Evolutionary conservation across 2,888 invertebrate genomes (phyloP), one percentile per base, ranked within the genome.

Genomic region (Drosophila differens): DNA sequence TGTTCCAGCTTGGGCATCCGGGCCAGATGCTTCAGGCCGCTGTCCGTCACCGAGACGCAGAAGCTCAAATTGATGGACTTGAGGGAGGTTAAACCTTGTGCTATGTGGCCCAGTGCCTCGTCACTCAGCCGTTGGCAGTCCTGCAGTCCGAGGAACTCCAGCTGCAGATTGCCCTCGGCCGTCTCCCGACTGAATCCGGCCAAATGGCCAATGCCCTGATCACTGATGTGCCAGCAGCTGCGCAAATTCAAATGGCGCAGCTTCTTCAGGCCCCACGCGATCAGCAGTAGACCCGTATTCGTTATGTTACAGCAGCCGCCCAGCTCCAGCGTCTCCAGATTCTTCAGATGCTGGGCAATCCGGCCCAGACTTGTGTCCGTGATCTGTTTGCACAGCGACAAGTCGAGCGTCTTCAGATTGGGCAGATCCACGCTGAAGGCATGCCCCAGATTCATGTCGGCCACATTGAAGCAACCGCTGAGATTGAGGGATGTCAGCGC

Each of bases 111-210:
- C 78, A 99, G 94, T 12, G 98, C 97, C 91, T 98, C 98, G 94
- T 99, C 99, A 74, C 97, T 97, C 74, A 99, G 94, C 91, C 98
- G 96, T 94, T 98, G 98, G 94, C 98, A 99, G 94, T 99, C 99
- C 94, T 99, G 98, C 76, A 98, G 94, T 30, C 97, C 97, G 62
- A 99, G 94, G 92, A 97, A 95, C 93, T 98, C 97, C 82, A 99
- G 94, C 44, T 95, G 95, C 41, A 96, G 95, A 81, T 96, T 97
- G 0, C 97, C 97, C 64, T 94, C 94, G 51, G 94, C 94, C 14
- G 94, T 94, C 69, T 95, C 95, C 66, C 94, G 95, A 76, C 95
- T 96, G 39, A 96, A 94, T n/a, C 97, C 96, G 4, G 97, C 96
- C 77, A 99, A 93, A 92, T 98, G 97, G 0, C 96, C 97, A 82